Evolutionary conservation across 2,888 invertebrate genomes (phyloP), one percentile per base, ranked within the genome.

Genomic region (Leptinotarsa haldemani): DNA sequence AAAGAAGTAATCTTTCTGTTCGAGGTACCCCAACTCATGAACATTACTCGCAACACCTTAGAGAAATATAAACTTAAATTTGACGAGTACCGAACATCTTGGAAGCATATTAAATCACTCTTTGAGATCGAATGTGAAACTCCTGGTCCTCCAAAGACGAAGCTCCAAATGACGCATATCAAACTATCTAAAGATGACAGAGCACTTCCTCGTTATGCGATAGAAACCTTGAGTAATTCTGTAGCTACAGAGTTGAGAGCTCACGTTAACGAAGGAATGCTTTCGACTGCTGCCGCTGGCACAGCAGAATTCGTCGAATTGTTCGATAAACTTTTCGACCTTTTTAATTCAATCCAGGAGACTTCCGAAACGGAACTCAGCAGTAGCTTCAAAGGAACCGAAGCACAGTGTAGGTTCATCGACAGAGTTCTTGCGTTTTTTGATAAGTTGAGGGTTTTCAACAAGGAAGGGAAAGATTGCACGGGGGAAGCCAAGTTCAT

Each of bases 1-100:
- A 74, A 67, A 25, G 66, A 74, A 5, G 20, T 74, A 13, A 48
- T 74, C 47, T 70, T 74, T 20, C 25, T 74, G 4, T 74, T 67
- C 12, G 74, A 74, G 40, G 74, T 46, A 47, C 67, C 70, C 5
- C 74, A 74, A 25, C 66, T 74, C 12, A 74, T 74, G 74, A 70
- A 50, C 47, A 67, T 74, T 25, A 74, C 74, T 2, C 61, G 74
- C 16, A 74, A 74, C 15, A 70, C 50, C 15, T 22, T 74, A 67
- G 67, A 70, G 74, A 74, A 70, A 22, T 67, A 74, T 25, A 70
- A 52, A 30, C 22, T 74, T 5, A 67, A 56, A 52, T 70, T 74
- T 46, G 64, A 74, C 1, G 48, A 64, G 20, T 53, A 22, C 16
- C 16, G 70, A 40, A 67, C 74, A 30, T 74, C 74, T 46, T 74